Percentiles rank a stretch among this genome's conserved stretches.
Evolutionary conservation across 1,140 invertebrate genomes (phyloP).

Genomic region (Sinonovacula constricta): DNA sequence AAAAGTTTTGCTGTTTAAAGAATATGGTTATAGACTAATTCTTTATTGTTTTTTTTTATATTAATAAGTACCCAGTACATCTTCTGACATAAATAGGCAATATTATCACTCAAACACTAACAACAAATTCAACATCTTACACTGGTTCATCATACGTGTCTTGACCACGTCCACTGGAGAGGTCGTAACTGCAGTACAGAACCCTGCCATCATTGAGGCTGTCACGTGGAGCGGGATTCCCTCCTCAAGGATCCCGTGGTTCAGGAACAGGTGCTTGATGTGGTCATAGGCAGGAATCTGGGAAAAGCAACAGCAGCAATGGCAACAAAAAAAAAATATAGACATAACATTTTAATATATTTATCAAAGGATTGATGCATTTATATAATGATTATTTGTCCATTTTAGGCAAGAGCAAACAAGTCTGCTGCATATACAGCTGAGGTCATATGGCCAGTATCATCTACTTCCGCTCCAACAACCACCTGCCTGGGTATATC

Average conservation of each 20-base stretch:
- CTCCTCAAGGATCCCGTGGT: constrained; percentile 59
- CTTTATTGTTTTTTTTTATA: too few species aligned
- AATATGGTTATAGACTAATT: too few species aligned
- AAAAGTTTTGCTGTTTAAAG: too few species aligned
- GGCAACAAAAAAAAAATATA: neutral
- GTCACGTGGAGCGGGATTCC: constrained; percentile 61
- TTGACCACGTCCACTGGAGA: constrained; percentile 70
- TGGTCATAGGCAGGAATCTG: constrained; percentile 70
- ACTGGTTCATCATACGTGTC: constrained; percentile 68
- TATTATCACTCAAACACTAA: too few species aligned
- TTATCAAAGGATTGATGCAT: neutral
- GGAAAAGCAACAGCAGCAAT: constrained; percentile 2
- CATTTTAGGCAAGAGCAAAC: too few species aligned
- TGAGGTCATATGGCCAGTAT: too few species aligned
- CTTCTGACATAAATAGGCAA: too few species aligned
- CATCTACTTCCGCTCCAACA: too few species aligned
- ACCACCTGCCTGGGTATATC: too few species aligned
- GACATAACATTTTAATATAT: neutral
- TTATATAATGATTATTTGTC: neutral
- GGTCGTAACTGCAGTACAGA: constrained; percentile 64
- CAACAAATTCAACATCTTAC: too few species aligned
- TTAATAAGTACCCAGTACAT: too few species aligned
- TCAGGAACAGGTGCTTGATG: constrained; percentile 64
- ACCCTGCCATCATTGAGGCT: constrained; percentile 66
- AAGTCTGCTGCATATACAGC: too few species aligned